These are phyloP conservation scores for Rallus crepitans DNA, from an alignment of 2,797 vertebrate genomes.

Conservation along the genomic window DNA sequence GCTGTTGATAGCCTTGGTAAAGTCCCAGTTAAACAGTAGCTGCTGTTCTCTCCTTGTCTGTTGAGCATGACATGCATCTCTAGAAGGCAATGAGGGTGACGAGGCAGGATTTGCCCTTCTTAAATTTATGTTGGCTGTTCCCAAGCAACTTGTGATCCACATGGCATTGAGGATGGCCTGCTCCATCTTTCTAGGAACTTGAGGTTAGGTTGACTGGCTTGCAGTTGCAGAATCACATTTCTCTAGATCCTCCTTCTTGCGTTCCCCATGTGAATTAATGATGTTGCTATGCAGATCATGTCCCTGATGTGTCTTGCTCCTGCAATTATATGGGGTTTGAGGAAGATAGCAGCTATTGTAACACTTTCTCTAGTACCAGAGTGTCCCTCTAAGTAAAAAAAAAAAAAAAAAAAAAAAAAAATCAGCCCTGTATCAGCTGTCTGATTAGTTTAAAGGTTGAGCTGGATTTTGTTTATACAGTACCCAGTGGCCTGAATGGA, in stretches of 20 bases:
- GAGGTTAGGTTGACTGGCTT: not conserved
- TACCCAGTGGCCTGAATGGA: not conserved
- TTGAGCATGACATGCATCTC: not conserved
- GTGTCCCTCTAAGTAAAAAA: not conserved
- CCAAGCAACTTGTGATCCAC: not conserved
- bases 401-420: no score
- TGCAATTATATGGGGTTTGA: not conserved
- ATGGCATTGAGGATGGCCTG: rapidly evolving
- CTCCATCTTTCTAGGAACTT: not conserved
- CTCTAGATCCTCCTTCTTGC: not conserved
- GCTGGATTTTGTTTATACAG: not conserved
- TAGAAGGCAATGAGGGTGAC: not conserved
- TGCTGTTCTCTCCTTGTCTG: not conserved
- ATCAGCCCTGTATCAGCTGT: not conserved
- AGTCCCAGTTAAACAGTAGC: not conserved
- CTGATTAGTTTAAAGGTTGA: not conserved
- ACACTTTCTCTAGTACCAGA: not conserved
- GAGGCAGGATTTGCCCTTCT: not conserved
- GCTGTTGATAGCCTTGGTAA: not conserved
- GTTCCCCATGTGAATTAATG: not conserved
- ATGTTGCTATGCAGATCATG: not conserved
- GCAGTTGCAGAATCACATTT: not conserved
- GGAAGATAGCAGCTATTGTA: not conserved
- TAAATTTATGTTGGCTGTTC: not conserved
- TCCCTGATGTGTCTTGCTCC: not conserved